A percentile compares a stretch with the other conserved stretches of the same genome.
Evolutionary conservation across 2,797 vertebrate species (phyloP).

Genomic region (Huso huso): DNA sequence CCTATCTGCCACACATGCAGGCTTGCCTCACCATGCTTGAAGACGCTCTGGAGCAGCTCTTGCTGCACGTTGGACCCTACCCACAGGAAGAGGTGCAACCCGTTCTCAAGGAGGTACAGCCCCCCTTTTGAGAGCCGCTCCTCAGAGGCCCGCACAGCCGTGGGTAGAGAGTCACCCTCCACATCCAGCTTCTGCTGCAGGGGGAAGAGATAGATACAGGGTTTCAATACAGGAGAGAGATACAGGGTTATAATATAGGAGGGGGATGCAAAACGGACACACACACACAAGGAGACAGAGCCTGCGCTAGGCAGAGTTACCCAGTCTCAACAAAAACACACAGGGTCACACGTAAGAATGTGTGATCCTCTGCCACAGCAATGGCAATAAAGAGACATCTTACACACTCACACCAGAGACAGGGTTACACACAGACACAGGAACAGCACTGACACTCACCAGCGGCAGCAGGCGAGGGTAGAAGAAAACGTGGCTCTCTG

Average conservation of each 20-base stretch:
- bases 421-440: no score
- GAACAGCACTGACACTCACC: conserved; percentile 52
- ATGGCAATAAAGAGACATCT: no score
- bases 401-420: no score
- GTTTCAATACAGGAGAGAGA: no score
- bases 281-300: no score
- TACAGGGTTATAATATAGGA: no score
- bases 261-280: no score
- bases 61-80: conserved; percentile 89
- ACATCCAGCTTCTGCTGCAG: conserved; percentile 75
- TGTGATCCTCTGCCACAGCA: no score
- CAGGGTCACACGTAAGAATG: no score
- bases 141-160: conserved; percentile 84
- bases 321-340: no score
- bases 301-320: no score
- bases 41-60: conserved; percentile 85
- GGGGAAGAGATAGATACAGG: background rate
- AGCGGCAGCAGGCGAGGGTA: conserved; percentile 89
- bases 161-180: conserved; percentile 70
- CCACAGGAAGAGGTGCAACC: conserved; percentile 92
- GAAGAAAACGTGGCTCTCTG: conserved; percentile 92
- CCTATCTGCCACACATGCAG: no score
- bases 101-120: conserved; percentile 89
- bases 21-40: conserved; percentile 83
- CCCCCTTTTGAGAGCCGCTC: conserved; percentile 90